Conservation (phyloP, 2,888 invertebrate genomes). For the Drosophila macrospina region DNA sequence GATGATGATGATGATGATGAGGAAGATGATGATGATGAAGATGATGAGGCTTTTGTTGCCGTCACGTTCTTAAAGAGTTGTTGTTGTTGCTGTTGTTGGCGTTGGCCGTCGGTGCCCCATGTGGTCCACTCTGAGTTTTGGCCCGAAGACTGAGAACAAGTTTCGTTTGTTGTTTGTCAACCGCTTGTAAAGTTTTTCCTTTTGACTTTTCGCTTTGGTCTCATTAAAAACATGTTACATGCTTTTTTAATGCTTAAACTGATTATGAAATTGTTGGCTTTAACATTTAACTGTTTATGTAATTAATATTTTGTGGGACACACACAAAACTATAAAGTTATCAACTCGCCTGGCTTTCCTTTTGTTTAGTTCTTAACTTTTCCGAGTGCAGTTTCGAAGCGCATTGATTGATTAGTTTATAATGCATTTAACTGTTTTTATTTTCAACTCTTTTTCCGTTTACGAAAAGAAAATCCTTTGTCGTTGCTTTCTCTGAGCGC, state of each 20-base stretch:
- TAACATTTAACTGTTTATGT: constrained; percentile 65
- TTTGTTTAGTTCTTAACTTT: constrained; percentile 1
- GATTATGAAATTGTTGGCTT: constrained; percentile 70
- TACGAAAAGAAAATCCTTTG: constrained; percentile 48
- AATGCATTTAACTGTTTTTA: constrained; percentile 1
- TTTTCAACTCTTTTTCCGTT: not conserved
- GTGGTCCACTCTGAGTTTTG: constrained; percentile 41
- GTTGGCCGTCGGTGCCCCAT: constrained; percentile 24
- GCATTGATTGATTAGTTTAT: constrained; percentile 18
- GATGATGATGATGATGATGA: constrained; percentile 3
- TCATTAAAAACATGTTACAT: constrained; percentile 80
- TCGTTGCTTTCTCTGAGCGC: constrained; percentile 37
- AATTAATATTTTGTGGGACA: constrained; percentile 64
- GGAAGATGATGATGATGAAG: constrained; percentile 22
- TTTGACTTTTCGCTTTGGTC: constrained; percentile 56
- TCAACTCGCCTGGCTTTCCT: not conserved
- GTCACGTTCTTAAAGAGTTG: constrained; percentile 68
- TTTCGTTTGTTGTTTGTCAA: constrained; percentile 35
- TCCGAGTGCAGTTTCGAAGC: no score
- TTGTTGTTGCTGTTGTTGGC: constrained; percentile 5
- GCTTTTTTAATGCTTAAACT: constrained; percentile 62
- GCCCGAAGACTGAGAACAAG: constrained; percentile 56
- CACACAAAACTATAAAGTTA: not conserved
- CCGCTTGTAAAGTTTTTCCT: constrained; percentile 10
- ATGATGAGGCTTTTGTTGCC: constrained; percentile 66